Base-by-base conservation (phyloP, 2,888 invertebrate species). In the Seira ritae region DNA sequence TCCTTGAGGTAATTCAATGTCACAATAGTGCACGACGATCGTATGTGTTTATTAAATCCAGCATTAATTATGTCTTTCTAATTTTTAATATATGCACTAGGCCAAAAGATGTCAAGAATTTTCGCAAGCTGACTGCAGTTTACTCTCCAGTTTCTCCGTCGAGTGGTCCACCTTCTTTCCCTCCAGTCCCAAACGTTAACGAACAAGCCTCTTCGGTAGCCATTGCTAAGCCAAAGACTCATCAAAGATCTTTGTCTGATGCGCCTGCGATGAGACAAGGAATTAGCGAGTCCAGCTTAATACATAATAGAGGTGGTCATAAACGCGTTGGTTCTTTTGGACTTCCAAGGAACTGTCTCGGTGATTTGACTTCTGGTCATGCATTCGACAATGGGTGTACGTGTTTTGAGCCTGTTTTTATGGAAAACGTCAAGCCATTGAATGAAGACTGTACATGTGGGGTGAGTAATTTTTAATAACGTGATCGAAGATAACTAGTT, bases 301-400 rank as follows among this genome's bases (percentile, higher is more conserved):
- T 8, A 8, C 31, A 31, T 31, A 87, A 88, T 50, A 79, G 62
- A 68, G 68, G 55, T 55, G 86, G 87, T 24, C 88, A 89, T 73
- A 85, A 86, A 65, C 80, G 89, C 24, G 87, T 89, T 1, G 88
- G 87, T 24, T 89, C 89, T 1, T 88, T 86, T 70, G 89, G 89
- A 4, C 84, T 89, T 42, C 89, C 89, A 50, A 88, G 89, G 79
- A 90, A 89, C 79, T 89, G 89, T 80, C 92, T 97, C 74, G 98
- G 98, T 78, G 98, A 99, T 92, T 92, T 98, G 89, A 95, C 96
- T 77, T 96, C 98, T 17, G 99, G 98, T 60, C 94, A 96, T 90
- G 98, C 98, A 31, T 99, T 98, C 91, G 98, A 99, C 92, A 98
- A 95, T 91, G 98, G 98, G 85, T 99, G 99, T 92, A 93, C 94